These are phyloP conservation scores for Silurus aristotelis DNA, from an alignment of 2,797 vertebrate genomes.

Conservation along the genomic window DNA sequence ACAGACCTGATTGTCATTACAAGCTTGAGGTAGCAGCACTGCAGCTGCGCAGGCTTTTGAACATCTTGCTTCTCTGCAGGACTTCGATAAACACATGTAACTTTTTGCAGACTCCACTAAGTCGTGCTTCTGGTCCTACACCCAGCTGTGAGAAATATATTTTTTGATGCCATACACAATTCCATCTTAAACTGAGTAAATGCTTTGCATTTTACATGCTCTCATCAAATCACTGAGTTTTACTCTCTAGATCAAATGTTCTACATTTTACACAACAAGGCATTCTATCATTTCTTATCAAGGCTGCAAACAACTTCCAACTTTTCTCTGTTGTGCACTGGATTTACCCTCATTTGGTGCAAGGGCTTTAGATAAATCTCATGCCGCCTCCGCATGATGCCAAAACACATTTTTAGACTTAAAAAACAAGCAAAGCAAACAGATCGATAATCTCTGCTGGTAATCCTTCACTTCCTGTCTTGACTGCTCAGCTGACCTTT, in stretches of 20 bases:
- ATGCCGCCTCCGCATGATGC: slow-evolving; percentile 38
- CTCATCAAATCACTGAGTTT: background rate
- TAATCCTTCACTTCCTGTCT: slow-evolving; percentile 57
- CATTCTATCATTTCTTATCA: slow-evolving; percentile 64
- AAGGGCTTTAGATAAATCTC: slow-evolving; percentile 62
- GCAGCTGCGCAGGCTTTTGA: slow-evolving; percentile 26
- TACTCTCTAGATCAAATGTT: slow-evolving; percentile 9
- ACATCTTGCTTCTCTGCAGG: slow-evolving; percentile 38
- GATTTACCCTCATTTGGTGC: slow-evolving; percentile 64
- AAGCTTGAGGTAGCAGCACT: slow-evolving; percentile 21
- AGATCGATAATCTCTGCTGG: slow-evolving; percentile 68
- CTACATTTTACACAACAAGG: slow-evolving; percentile 47
- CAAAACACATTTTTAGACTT: slow-evolving; percentile 41
- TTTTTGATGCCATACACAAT: slow-evolving; percentile 9
- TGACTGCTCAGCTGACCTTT: slow-evolving; percentile 68
- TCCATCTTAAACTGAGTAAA: background rate
- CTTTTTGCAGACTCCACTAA: slow-evolving; percentile 19
- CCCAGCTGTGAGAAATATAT: slow-evolving; percentile 12
- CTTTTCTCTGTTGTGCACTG: slow-evolving; percentile 60
- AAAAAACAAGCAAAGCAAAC: slow-evolving; percentile 57
- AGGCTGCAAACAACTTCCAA: slow-evolving; percentile 57
- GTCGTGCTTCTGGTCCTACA: slow-evolving; percentile 4
- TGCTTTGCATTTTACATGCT: background rate
- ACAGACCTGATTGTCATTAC: slow-evolving; percentile 23
- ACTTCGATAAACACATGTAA: slow-evolving; percentile 34